These are phyloP conservation scores for Drosophila cognata DNA, from an alignment of 2,888 invertebrate species.

Conservation along the genomic window DNA sequence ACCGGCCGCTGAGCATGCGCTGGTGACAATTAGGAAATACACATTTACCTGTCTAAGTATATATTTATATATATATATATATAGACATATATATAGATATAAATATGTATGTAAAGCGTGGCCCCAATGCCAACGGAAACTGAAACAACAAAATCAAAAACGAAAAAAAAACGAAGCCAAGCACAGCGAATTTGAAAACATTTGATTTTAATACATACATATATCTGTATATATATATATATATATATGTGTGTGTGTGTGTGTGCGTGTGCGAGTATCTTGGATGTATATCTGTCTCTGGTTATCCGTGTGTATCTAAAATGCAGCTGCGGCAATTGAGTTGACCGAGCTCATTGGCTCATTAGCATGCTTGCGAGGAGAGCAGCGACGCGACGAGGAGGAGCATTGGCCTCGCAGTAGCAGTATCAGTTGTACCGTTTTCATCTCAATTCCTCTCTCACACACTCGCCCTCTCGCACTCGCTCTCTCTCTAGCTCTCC, in stretches of 20 bases:
- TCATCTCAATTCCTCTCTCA: not conserved
- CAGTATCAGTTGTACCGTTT: conserved; percentile 10
- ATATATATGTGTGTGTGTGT: not conserved
- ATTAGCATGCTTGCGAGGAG: conserved; percentile 61
- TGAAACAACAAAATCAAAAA: conserved; percentile 9
- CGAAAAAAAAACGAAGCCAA: conserved; percentile 10
- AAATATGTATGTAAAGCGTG: not conserved
- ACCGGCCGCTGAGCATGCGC: not conserved
- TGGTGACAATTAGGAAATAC: conserved; percentile 30
- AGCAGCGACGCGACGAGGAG: conserved; percentile 28
- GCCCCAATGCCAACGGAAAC: conserved; percentile 40
- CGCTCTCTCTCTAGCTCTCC: conserved; percentile 1
- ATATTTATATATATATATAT: not conserved
- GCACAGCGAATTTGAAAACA: conserved; percentile 32
- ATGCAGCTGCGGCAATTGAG: conserved; percentile 23
- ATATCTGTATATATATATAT: conserved; percentile 4
- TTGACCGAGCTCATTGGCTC: conserved; percentile 42
- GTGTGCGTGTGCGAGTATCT: not conserved
- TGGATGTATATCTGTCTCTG: not conserved
- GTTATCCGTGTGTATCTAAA: conserved; percentile 10
- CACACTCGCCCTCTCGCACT: not conserved
- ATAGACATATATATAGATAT: not conserved
- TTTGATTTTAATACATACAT: conserved; percentile 14
- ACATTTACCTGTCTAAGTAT: not conserved
- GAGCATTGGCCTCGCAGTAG: conserved; percentile 63